A percentile compares a stretch with the other conserved stretches of the same genome.
Evolutionary conservation across 2,888 invertebrate genomes (phyloP).

Genomic region (Andrena trimmerana): DNA sequence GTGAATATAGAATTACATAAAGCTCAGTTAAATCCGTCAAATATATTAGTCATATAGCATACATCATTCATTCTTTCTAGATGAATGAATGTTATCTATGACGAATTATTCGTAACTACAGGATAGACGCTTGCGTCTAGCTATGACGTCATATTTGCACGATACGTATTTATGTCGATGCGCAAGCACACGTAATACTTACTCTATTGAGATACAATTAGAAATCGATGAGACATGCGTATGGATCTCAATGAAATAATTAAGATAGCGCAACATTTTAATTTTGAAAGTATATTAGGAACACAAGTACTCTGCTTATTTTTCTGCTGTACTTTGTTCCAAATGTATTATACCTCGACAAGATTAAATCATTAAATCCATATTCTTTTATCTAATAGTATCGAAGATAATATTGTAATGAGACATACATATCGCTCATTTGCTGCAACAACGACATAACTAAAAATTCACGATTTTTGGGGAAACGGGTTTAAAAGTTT

Average conservation of each 20-base stretch:
- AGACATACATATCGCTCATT: no score
- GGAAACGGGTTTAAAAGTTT: no score
- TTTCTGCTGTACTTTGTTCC: no score
- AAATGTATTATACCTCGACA: no score
- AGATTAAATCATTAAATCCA: no score
- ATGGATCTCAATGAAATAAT: not conserved
- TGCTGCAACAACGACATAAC: no score
- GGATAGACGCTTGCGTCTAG: not conserved
- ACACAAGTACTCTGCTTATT: not conserved
- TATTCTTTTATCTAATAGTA: no score
- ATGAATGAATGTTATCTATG: slow-evolving; percentile 17
- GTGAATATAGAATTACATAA: not conserved
- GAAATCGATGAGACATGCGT: not conserved
- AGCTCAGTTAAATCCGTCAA: not conserved
- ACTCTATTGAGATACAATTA: not conserved
- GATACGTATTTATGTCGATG: slow-evolving; percentile 4
- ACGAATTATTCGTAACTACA: not conserved
- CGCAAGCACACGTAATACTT: not conserved
- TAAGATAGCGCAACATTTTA: not conserved
- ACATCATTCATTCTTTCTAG: not conserved
- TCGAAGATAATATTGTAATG: no score
- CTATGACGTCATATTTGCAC: slow-evolving; percentile 4
- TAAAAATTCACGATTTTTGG: no score
- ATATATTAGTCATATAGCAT: not conserved
- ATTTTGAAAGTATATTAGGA: not conserved